phyloP scores from a whole-genome alignment of 1,140 invertebrate species.

The Ostrea denselamellosa region DNA sequence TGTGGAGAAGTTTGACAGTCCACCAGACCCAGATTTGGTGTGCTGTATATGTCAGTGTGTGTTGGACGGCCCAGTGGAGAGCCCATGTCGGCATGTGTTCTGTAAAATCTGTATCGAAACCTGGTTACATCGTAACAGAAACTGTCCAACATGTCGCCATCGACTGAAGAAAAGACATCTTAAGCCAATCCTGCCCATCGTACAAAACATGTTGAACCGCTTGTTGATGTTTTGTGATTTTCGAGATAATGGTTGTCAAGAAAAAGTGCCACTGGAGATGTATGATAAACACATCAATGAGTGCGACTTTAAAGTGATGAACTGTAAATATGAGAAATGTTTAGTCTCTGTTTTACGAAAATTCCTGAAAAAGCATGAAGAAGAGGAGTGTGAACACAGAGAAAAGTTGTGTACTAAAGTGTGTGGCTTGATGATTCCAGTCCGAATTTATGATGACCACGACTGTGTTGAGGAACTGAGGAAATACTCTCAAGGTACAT shows the following conservation, averaged over 20 bases:
- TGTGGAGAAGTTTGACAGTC: slow-evolving; percentile 69
- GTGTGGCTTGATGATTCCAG: slow-evolving; percentile 62
- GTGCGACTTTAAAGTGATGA: slow-evolving; percentile 60
- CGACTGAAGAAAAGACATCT: slow-evolving; percentile 57
- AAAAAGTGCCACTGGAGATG: slow-evolving; percentile 60
- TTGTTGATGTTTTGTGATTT: slow-evolving; percentile 66
- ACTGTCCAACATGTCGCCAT: slow-evolving; percentile 72
- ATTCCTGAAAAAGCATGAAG: slow-evolving; percentile 60
- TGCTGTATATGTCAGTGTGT: slow-evolving; percentile 75
- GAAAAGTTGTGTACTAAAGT: slow-evolving; percentile 54
- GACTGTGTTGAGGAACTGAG: slow-evolving; percentile 60
- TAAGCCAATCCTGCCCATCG: slow-evolving; percentile 70
- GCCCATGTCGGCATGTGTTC: slow-evolving; percentile 74
- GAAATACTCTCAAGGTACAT: slow-evolving; percentile 54
- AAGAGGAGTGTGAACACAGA: slow-evolving; percentile 58
- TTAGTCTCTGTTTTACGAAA: slow-evolving; percentile 48
- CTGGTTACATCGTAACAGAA: slow-evolving; percentile 65
- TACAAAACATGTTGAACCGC: slow-evolving; percentile 74
- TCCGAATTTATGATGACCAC: slow-evolving; percentile 53
- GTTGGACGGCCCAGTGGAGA: slow-evolving; percentile 69
- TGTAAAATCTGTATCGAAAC: slow-evolving; percentile 71
- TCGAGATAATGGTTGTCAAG: slow-evolving; percentile 63
- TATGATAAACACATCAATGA: slow-evolving; percentile 59
- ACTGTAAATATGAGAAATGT: slow-evolving; percentile 59
- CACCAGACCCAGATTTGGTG: slow-evolving; percentile 71